Evolutionary conservation across 2,797 vertebrate genomes (phyloP), one percentile per base, ranked within the genome.

Genomic region (Salarias fasciatus): DNA sequence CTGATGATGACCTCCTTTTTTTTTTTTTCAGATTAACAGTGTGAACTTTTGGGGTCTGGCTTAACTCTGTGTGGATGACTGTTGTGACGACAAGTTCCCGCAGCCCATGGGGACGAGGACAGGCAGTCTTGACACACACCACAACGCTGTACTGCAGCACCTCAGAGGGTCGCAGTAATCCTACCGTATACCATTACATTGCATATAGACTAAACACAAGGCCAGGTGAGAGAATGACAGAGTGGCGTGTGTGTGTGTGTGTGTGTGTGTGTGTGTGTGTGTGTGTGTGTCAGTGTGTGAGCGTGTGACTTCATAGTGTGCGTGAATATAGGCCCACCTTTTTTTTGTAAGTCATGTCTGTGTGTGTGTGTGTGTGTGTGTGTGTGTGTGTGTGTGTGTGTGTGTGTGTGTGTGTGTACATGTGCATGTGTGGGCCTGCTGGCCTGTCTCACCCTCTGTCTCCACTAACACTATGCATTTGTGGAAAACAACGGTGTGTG

Each of bases 131-230:
- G 85, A 91, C 83, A 77, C 79, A 80, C 79, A 83, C 80, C 86
- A 88, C 83, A 31, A 77, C 56, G 47, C 77, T 60, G 54, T n/a
- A 59, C 57, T 45, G 72, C 76, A 72, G 72, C 75, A 80, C 79
- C 86, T 83, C 70, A 68, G 75, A 85, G 78, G 66, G 64, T 64
- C 57, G 4, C 68, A 36, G 77, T 88, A 88, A 92, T 90, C 88
- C 86, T 68, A 69, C 63, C 60, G 46, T 88, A 84, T 89, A 87
- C 84, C 86, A 89, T 91, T 91, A 89, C 89, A 89, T 75, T 73
- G 41, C 51, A 35, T 75, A 81, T 65, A 92, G 90, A 91, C 90
- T 91, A 92, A 92, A 92, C 90, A 92, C 78, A 69, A 66, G 60
- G 66, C 84, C 85, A 91, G 88, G 89, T 91, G 87, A 91, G 84